Evolutionary conservation across 2,113 vertebrate genomes (phyloP).

Genomic region (Peromyscus maniculatus): DNA sequence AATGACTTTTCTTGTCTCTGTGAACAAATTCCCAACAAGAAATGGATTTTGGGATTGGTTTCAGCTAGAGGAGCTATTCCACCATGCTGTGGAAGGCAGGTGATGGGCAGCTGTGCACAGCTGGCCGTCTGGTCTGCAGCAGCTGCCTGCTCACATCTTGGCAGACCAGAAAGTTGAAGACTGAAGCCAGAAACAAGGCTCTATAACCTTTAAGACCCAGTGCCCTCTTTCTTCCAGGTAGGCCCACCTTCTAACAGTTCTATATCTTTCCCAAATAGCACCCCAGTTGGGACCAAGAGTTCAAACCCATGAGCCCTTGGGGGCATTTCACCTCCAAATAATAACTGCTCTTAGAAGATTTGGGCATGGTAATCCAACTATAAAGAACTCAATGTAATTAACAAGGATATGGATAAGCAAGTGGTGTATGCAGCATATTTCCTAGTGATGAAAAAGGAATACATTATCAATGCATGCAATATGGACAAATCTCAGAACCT

Average conservation of each 20-base stretch:
- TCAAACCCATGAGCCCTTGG: not conserved
- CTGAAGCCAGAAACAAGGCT: not conserved
- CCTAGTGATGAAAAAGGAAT: not conserved
- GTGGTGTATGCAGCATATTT: not conserved
- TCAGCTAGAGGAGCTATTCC: not conserved
- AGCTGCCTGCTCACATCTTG: not conserved
- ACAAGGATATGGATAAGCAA: not conserved
- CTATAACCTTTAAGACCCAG: not conserved
- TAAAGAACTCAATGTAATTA: not conserved
- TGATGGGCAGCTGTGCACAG: not conserved
- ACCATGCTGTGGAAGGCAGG: rapidly evolving
- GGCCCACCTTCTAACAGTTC: not conserved
- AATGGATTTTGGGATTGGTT: no score
- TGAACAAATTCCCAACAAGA: not conserved
- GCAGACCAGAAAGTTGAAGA: not conserved
- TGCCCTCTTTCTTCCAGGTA: not conserved
- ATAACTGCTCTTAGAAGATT: not conserved
- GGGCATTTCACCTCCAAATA: not conserved
- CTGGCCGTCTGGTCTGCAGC: not conserved
- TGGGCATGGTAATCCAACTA: not conserved
- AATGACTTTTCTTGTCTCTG: not conserved
- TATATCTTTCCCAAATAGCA: not conserved
- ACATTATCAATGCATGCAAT: not conserved
- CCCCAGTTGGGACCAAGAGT: not conserved
- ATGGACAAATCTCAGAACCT: not conserved